These are phyloP conservation scores for Himalopsyche phryganea DNA, from an alignment of 1,140 invertebrate species.

Conservation along the genomic window DNA sequence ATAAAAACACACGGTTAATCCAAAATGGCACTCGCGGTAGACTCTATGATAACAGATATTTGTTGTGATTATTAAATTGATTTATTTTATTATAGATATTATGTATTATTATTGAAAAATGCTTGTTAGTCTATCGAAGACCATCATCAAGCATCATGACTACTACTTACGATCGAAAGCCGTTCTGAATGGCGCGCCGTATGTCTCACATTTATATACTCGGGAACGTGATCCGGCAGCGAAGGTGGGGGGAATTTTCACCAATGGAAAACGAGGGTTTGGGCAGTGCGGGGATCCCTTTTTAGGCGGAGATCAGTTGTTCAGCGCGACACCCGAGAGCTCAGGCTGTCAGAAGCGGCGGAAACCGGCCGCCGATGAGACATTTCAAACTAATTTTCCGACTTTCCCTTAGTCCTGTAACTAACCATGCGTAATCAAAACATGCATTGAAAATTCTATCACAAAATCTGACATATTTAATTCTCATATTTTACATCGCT, in stretches of 20 bases:
- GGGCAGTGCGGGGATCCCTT: conserved; percentile 56
- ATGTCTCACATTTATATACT: conserved; percentile 76
- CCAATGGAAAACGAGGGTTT: conserved; percentile 45
- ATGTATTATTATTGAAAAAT: background rate
- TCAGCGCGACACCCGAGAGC: conserved; percentile 22
- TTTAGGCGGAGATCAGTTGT: conserved; percentile 56
- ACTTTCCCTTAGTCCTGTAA: too few relatives aligned
- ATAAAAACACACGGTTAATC: conserved; percentile 31
- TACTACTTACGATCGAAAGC: conserved; percentile 75
- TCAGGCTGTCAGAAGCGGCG: conserved; percentile 29
- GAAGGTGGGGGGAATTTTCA: conserved; percentile 30
- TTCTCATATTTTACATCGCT: too few relatives aligned
- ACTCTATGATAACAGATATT: conserved; percentile 43
- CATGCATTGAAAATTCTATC: too few relatives aligned
- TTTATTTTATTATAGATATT: conserved; percentile 15
- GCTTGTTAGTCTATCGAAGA: background rate
- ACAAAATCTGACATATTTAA: too few relatives aligned
- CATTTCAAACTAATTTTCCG: conserved; percentile 34
- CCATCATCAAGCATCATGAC: conserved; percentile 38
- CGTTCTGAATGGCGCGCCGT: conserved; percentile 78
- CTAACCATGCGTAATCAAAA: too few relatives aligned
- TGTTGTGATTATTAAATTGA: background rate
- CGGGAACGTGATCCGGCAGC: conserved; percentile 75
- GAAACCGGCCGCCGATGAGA: conserved; percentile 35
- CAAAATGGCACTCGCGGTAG: conserved; percentile 30